Evolutionary conservation across 2,888 invertebrate species (phyloP), one percentile per base, ranked within the genome.

Genomic region (Scaptomyza parva): DNA sequence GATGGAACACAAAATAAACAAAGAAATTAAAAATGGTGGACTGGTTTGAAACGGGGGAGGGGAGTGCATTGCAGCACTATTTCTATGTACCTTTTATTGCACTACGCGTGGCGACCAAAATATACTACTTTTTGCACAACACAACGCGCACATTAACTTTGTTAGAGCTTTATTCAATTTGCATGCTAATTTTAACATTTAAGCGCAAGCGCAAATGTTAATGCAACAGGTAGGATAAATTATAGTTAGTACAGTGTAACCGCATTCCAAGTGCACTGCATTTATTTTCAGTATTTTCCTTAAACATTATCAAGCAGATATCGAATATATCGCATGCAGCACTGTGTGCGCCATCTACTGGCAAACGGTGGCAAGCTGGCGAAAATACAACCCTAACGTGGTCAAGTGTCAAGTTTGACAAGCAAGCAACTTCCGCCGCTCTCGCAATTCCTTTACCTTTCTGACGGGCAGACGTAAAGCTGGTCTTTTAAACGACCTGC

Each of bases 401-500:
- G 54, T 51, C 18, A 52, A 45, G 3, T 28, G 59, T 44, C 39
- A 37, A 33, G 2, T 70, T 69, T 82, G 81, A 83, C 87, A 86
- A 84, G 37, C 45, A 44, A 43, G 50, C 63, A 30, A 80, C 78
- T 89, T 91, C 91, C 91, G 91, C 64, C 73, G 77, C 84, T 81
- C 67, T 62, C 84, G 69, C 88, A 78, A 89, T 82, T 90, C 90
- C 91, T 91, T 91, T 91, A 89, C 90, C 88, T 90, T 91, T 90
- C 90, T 89, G 90, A 91, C 91, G 89, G 86, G 90, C 91, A 88
- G 90, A 88, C 83, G 70, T 86, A 78, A 86, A 89, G 91, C 89
- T 88, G 91, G 90, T 91, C 90, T 88, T 76, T 85, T 75, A 54
- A 78, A 74, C 75, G 89, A 75, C 88, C 88, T 71, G 88, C 82